These are phyloP conservation scores for Danionella dracula DNA, from an alignment of 2,797 vertebrate species.

Conservation along the genomic window DNA sequence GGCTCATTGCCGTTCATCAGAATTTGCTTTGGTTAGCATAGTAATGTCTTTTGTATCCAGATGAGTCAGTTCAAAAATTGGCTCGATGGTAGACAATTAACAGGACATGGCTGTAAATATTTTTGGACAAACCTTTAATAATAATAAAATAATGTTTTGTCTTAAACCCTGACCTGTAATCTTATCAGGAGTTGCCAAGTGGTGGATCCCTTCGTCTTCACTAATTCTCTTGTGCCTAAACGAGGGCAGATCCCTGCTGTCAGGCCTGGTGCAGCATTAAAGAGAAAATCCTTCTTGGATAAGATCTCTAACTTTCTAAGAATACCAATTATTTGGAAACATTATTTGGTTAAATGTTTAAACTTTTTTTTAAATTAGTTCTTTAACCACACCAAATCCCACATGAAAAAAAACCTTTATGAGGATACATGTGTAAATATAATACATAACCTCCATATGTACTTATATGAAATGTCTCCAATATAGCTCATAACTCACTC, in stretches of 20 bases:
- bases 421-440: no score
- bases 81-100: conserved; percentile 8
- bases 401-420: no score
- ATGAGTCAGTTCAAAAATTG: conserved; percentile 43
- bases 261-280: not conserved
- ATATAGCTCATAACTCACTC: no score
- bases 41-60: conserved; percentile 77
- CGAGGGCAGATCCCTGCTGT: not conserved
- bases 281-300: not conserved
- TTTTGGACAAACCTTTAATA: no score
- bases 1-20: conserved; percentile 85
- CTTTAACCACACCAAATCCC: no score
- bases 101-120: not conserved
- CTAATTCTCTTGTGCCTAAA: not conserved
- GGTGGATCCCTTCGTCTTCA: not conserved
- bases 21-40: conserved; percentile 80
- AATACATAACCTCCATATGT: no score
- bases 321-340: no score
- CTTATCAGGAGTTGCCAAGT: not conserved
- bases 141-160: no score
- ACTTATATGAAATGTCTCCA: no score
- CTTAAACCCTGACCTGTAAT: no score
- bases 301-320: not conserved
- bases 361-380: no score
- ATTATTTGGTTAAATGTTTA: no score